These are phyloP conservation scores for Ctenopoma kingsleyae DNA, from an alignment of 2,797 vertebrate genomes.

Conservation along the genomic window DNA sequence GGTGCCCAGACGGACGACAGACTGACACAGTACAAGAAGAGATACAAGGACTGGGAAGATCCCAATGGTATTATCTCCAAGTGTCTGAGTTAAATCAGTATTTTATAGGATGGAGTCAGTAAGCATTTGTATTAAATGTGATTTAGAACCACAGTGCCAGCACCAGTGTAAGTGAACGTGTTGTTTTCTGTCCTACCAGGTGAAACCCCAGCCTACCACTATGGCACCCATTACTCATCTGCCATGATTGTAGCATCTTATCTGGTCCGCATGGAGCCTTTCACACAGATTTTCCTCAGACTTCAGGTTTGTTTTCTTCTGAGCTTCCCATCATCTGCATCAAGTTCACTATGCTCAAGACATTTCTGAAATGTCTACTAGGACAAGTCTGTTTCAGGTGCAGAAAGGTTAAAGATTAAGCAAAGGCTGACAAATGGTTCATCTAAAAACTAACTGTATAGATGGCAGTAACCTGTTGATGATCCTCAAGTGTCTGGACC, in stretches of 20 bases:
- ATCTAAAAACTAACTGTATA: too few species aligned
- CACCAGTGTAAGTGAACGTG: not conserved
- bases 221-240: constrained; percentile 98
- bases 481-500: not conserved
- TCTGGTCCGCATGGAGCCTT: constrained; percentile 97
- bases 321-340: not conserved
- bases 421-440: not conserved
- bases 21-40: constrained; percentile 96
- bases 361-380: not conserved
- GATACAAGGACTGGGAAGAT: constrained; percentile 99
- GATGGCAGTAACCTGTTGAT: not conserved
- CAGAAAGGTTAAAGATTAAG: too few species aligned
- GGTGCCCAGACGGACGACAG: constrained; percentile 97
- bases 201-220: constrained; percentile 98
- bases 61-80: constrained; percentile 88
- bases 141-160: not conserved
- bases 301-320: constrained; percentile 89
- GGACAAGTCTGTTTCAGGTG: too few species aligned
- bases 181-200: constrained; percentile 76
- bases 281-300: constrained; percentile 97
- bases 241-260: constrained; percentile 99
- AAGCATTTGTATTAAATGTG: not conserved
- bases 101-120: not conserved
- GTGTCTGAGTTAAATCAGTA: not conserved
- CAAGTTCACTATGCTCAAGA: not conserved